A percentile compares a stretch with the other conserved stretches of the same genome.
These are phyloP conservation scores for Carterocephalus palaemon DNA, from an alignment of 2,888 invertebrate genomes.

Conservation along the genomic window DNA sequence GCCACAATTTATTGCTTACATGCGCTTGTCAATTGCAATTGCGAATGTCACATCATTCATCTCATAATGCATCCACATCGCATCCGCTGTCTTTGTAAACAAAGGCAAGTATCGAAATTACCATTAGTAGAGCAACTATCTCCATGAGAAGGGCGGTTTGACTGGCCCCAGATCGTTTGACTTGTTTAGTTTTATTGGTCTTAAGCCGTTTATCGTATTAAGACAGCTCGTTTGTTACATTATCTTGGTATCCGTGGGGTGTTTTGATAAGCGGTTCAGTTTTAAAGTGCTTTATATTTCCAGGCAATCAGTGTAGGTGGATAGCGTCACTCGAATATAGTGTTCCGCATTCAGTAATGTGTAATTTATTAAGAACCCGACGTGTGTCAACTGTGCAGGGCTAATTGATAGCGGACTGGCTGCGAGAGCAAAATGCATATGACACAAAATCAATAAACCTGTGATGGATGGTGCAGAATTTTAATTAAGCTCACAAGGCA, in stretches of 20 bases:
- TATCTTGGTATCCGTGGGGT: constrained; percentile 54
- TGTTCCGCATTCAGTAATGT: constrained; percentile 20
- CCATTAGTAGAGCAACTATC: constrained; percentile 48
- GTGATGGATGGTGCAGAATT: constrained; percentile 71
- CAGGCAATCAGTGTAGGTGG: constrained; percentile 23
- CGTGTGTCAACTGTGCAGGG: constrained; percentile 41
- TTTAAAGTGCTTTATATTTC: constrained; percentile 42
- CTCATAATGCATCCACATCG: constrained; percentile 35
- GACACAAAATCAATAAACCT: constrained; percentile 72
- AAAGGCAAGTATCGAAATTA: constrained; percentile 35
- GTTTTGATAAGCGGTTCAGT: constrained; percentile 61
- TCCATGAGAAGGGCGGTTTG: constrained; percentile 51
- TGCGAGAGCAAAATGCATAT: constrained; percentile 54
- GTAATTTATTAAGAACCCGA: constrained; percentile 27
- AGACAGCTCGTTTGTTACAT: constrained; percentile 56
- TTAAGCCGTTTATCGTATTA: constrained; percentile 71
- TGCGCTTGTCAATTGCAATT: constrained; percentile 47
- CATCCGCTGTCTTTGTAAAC: constrained; percentile 34
- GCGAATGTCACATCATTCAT: constrained; percentile 37
- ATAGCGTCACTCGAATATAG: constrained; percentile 13
- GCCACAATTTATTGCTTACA: constrained; percentile 47
- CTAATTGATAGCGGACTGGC: constrained; percentile 66
- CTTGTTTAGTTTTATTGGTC: constrained; percentile 72
- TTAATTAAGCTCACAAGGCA: constrained; percentile 74
- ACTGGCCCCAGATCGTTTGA: constrained; percentile 60